Conservation (phyloP, 2,113 vertebrate genomes). For the Anarhynchus alexandrinus region DNA sequence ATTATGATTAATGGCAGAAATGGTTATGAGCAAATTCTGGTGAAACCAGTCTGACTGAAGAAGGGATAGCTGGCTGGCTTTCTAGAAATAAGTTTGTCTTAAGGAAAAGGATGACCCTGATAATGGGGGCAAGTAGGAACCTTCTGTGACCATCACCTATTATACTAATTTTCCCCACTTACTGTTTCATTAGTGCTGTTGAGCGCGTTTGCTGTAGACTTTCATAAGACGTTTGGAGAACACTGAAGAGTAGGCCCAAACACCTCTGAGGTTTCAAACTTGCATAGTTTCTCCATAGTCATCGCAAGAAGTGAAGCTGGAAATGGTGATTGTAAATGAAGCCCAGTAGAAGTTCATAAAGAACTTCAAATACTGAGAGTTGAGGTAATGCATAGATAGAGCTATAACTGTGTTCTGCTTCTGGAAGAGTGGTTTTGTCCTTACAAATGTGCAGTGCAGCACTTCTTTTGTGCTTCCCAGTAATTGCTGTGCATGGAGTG, state of each 20-base stretch:
- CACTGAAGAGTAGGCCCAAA: background rate
- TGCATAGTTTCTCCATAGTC: accelerated
- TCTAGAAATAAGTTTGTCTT: background rate
- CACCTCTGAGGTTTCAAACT: background rate
- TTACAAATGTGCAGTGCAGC: background rate
- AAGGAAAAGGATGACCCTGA: background rate
- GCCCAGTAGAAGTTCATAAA: background rate
- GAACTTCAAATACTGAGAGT: background rate
- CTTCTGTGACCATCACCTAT: accelerated
- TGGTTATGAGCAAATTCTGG: background rate
- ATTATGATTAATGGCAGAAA: background rate
- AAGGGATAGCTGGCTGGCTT: background rate
- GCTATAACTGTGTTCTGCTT: background rate
- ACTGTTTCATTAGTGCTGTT: background rate
- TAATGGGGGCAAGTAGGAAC: background rate
- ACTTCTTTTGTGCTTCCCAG: accelerated
- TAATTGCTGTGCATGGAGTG: background rate
- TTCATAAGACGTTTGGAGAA: background rate
- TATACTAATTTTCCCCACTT: background rate
- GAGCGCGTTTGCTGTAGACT: background rate
- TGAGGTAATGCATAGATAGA: background rate
- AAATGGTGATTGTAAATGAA: background rate
- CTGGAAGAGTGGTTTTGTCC: background rate
- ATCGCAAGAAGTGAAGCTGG: background rate
- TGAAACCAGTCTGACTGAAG: background rate